These are phyloP conservation scores for Sander lucioperca DNA, from an alignment of 2,113 vertebrate species.

Conservation along the genomic window DNA sequence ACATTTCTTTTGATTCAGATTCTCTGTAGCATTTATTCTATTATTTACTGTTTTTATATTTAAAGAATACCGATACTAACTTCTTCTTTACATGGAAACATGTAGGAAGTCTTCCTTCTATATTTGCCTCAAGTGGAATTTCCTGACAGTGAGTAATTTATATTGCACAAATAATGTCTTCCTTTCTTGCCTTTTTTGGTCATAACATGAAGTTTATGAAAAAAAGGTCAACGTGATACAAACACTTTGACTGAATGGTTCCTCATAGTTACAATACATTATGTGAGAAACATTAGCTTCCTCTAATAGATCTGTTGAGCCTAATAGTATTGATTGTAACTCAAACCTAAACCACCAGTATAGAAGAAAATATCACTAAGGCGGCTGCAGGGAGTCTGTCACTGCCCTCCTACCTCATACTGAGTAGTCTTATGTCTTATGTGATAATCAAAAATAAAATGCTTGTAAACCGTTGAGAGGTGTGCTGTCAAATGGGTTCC, in stretches of 20 bases:
- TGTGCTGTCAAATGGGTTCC: too few relatives aligned
- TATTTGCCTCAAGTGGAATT: not conserved
- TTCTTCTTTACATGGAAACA: not conserved
- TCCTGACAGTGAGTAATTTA: not conserved
- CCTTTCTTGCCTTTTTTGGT: constrained; percentile 20
- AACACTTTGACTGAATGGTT: not conserved
- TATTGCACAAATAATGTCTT: not conserved
- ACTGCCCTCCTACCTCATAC: not conserved
- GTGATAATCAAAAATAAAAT: too few relatives aligned
- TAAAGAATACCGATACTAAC: not conserved
- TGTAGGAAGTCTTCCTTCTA: not conserved
- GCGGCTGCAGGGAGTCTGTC: not conserved
- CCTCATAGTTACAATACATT: not conserved
- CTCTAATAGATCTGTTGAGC: not conserved
- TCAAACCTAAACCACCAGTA: not conserved
- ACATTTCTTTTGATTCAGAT: not conserved
- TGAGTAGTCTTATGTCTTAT: too few relatives aligned
- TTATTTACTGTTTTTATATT: not conserved
- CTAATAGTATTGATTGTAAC: not conserved
- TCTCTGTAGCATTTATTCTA: not conserved
- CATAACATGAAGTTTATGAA: not conserved
- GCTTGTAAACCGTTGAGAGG: too few relatives aligned
- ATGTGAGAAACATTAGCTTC: not conserved
- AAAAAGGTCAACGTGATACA: not conserved
- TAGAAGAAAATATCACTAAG: not conserved